These are phyloP conservation scores for Cepaea hortensis DNA, from an alignment of 2,888 invertebrate genomes.

Conservation along the genomic window DNA sequence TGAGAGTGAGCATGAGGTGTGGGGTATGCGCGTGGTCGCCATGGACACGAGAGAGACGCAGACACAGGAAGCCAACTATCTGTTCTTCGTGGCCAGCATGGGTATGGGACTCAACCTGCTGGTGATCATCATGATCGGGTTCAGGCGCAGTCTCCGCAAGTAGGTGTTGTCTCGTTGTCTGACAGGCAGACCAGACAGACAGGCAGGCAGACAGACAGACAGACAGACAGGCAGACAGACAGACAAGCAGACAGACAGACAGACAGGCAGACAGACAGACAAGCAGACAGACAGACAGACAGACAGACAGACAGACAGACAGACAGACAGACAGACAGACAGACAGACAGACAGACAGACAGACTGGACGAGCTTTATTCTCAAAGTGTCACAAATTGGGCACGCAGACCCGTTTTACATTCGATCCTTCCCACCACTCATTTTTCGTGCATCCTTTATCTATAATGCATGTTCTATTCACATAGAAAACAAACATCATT, in stretches of 20 bases:
- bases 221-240: slow-evolving; percentile 1
- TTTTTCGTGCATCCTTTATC: too few species aligned
- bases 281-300: slow-evolving; percentile 1
- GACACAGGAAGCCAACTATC: slow-evolving; percentile 72
- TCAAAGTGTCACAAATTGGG: too few species aligned
- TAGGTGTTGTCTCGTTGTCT: not conserved
- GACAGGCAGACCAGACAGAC: not conserved
- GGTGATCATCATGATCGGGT: slow-evolving; percentile 69
- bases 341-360: slow-evolving; percentile 33
- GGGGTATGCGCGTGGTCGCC: slow-evolving; percentile 43
- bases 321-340: slow-evolving; percentile 34
- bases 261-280: slow-evolving; percentile 17
- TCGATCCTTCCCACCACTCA: too few species aligned
- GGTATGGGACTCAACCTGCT: slow-evolving; percentile 72
- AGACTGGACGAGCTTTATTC: not conserved
- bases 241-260: not conserved
- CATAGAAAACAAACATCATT: too few species aligned
- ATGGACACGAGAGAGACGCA: slow-evolving; percentile 50
- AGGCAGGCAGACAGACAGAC: not conserved
- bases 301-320: slow-evolving; percentile 31
- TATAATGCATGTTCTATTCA: too few species aligned
- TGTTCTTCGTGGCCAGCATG: slow-evolving; percentile 71
- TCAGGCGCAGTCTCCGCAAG: slow-evolving; percentile 57
- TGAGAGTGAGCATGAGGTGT: not conserved
- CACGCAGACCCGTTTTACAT: too few species aligned